Base-by-base conservation (phyloP, 2,797 vertebrate genomes). In the Sphenodon punctatus region DNA sequence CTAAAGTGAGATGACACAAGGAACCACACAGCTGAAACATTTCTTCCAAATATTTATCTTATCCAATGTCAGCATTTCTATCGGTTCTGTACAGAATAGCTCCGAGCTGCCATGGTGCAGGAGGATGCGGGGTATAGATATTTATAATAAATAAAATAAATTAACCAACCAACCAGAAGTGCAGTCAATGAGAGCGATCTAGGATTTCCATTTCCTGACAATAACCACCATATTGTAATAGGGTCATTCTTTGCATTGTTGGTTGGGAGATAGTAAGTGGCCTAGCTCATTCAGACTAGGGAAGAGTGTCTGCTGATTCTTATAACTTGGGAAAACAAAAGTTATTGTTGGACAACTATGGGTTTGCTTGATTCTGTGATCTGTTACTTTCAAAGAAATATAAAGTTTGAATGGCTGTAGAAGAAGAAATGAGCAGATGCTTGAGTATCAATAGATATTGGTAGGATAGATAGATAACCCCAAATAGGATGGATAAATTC, bases 1-100 rank as follows among this genome's bases (percentile, higher is more conserved):
- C 58, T 65, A 41, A 61, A 20, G 25, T 58, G 64, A 36, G 25
- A 55, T 22, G 68, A 34, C 3, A n/a, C 71, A 66, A 84, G 69
- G 7, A 6, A 46, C 49, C 0, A 0, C 69, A 0, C 17, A 67
- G 22, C 10, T 65, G 68, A 43, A 25, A n/a, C 3, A 1, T 56
- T 78, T 68, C 46, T 63, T 49, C 23, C 45, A 10, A 6, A 39
- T 34, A 34, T 56, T 56, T 39, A 70, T 78, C 55, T 66, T 70
- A 67, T 58, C 7, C 63, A 38, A 4, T 9, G 9, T 38, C 68
- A 22, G 38, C 64, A 73, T 64, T 73, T 16, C 72, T 36, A 34
- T 20, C 46, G 66, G 51, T 13, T 70, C 65, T 58, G 41, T 27
- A 15, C 8, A 4, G 30, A 63, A 23, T 78, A 56, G 7, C 34